Base-by-base conservation (phyloP, 2,888 invertebrate genomes). In the Melolontha melolontha region DNA sequence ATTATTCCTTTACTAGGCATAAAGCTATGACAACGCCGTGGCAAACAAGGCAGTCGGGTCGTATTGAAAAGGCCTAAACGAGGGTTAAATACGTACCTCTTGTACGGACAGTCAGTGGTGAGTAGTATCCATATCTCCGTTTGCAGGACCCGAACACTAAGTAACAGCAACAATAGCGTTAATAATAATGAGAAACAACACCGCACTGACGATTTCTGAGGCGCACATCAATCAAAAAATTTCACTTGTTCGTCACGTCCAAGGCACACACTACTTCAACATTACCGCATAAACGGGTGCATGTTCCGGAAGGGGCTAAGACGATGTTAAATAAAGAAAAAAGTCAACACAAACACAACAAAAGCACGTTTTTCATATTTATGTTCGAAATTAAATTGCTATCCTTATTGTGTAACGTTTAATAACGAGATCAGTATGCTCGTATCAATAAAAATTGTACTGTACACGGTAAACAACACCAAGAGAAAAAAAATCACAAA, bases 21-120 rank as follows among this genome's bases (percentile, higher is more conserved):
- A 66, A 66, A 66, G 22, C 59, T 66, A 59, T 59, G 59, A 66
- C 59, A 66, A 66, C 66, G 66, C 50, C 29, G 27, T 39, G 27
- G 47, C 49, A 63, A 63, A 63, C 50, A 63, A 63, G 41, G 41
- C 40, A 40, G 41, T 14, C 39, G 41, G 12, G 55, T 39, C 17
- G 17, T 22, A 12, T 8, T 41, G 55, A 57, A 57, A 39, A 57
- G 55, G 22, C 54, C 50, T 44, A 54, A 54, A 50, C 50, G n/a
- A 47, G 47, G 59, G 59, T 44, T 62, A 47, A 62, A 34, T 57
- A 47, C 47, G 14, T 47, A 47, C 59, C 47, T 47, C 42, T 47
- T 40, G 14, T 22, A 49, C n/a, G 29, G 17, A 14, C 29, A 16
- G 29, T 49, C 49, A 34, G 42, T 29, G 39, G 59, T 29, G 27